Evolutionary conservation across 2,888 invertebrate species (phyloP).

Genomic region (Amphipyra berbera): DNA sequence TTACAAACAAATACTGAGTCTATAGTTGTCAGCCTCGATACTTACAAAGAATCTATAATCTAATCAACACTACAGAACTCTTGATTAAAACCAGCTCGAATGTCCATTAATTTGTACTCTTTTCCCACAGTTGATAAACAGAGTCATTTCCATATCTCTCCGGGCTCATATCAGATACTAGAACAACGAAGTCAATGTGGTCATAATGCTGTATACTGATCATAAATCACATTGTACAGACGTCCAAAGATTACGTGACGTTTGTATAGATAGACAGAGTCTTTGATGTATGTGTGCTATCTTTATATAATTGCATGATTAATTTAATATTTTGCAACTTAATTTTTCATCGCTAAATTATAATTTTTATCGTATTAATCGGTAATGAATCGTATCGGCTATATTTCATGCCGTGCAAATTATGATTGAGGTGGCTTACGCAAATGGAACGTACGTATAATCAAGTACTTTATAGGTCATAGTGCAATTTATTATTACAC

Average conservation of each 20-base stretch:
- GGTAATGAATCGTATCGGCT: conserved; percentile 41
- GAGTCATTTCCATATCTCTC: conserved; percentile 49
- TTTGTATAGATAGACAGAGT: conserved; percentile 16
- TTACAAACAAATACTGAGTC: conserved; percentile 22
- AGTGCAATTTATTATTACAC: conserved; percentile 17
- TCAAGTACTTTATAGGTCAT: conserved; percentile 14
- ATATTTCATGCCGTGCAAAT: conserved; percentile 26
- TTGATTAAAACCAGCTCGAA: conserved; percentile 47
- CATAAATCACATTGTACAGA: conserved; percentile 46
- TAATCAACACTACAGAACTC: conserved; percentile 45
- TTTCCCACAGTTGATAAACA: conserved; percentile 63
- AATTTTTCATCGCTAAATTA: conserved; percentile 18
- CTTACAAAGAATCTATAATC: conserved; percentile 52
- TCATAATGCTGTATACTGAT: conserved; percentile 29
- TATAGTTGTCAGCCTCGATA: conserved; percentile 31
- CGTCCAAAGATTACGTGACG: conserved; percentile 42
- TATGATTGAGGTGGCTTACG: conserved; percentile 31
- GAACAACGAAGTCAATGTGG: conserved; percentile 43
- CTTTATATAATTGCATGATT: conserved; percentile 15
- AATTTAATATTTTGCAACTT: conserved; percentile 24
- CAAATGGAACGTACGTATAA: conserved; percentile 24
- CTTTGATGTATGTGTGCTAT: conserved; percentile 8
- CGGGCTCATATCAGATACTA: conserved; percentile 47
- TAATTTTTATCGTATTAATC: conserved; percentile 37
- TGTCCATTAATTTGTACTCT: conserved; percentile 47